These are phyloP conservation scores for Agonopterix alstromeriana DNA, from an alignment of 2,888 invertebrate species.

Conservation along the genomic window DNA sequence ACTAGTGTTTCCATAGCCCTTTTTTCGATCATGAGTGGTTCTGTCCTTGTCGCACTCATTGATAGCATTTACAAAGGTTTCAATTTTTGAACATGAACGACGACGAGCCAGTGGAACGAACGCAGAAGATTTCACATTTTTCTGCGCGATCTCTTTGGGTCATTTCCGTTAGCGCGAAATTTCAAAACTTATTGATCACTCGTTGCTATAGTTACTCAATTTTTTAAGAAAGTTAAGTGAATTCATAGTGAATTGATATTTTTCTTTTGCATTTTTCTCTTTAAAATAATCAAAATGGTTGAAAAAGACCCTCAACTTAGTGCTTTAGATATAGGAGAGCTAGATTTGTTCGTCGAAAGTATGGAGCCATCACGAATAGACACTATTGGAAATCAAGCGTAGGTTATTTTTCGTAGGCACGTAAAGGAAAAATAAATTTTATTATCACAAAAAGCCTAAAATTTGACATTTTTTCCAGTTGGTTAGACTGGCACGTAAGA, in stretches of 20 bases:
- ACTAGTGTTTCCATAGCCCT: neutral
- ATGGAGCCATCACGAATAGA: conserved; percentile 81
- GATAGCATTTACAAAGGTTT: neutral
- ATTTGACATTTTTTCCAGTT: conserved; percentile 59
- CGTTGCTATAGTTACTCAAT: conserved; percentile 32
- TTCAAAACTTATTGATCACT: conserved; percentile 21
- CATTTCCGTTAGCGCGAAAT: conserved; percentile 16
- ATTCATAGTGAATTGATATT: too few relatives aligned
- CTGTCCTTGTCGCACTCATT: neutral
- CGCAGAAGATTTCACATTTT: neutral
- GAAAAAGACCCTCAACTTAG: conserved; percentile 63
- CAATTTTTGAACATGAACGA: too few relatives aligned
- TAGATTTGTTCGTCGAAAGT: conserved; percentile 84
- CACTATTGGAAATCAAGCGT: conserved; percentile 79
- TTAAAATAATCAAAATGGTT: conserved; percentile 51
- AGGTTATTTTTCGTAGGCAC: conserved; percentile 16
- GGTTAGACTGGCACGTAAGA: conserved; percentile 89
- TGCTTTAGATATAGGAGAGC: conserved; percentile 81
- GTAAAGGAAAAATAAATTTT: neutral
- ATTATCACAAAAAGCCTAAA: neutral
- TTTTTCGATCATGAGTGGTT: neutral
- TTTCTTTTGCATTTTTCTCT: neutral
- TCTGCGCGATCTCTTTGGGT: neutral
- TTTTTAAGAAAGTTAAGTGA: neutral
- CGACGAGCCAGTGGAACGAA: too few relatives aligned